Base-by-base conservation (phyloP, 2,113 vertebrate genomes). In the Peromyscus polionotus region DNA sequence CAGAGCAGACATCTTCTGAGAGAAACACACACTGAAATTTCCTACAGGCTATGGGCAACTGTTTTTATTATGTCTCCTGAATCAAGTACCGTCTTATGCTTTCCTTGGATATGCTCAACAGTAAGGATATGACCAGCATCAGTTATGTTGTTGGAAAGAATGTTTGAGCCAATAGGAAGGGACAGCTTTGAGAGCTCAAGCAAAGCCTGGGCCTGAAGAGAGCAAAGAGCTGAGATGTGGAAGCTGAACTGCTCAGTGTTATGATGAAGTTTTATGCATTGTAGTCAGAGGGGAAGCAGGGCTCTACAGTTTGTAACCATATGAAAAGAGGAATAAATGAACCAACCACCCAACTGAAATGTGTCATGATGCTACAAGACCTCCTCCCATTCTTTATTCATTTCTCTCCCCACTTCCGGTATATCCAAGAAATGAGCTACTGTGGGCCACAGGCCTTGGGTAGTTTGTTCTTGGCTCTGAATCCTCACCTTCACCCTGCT, bases 61-160 rank as follows among this genome's bases (percentile, higher is more conserved):
- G 59, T 88, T 90, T 26, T 1, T 86, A 20, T 61, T 85, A 10
- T 33, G 19, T 92, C 36, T 96, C 68, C 54, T 80, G 59, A 51
- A 91, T 85, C 63, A 76, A 8, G 8, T 76, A 42, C 17, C 61
- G 1, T 48, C 36, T 75, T 51, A 31, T 45, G n/a, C 1, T 63
- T 67, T 79, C 9, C 70, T 93, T 89, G 17, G 33, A 57, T 88
- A 39, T 70, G 63, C 48, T 88, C n/a, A 48, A 26, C 16, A 51
- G 59, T 72, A 80, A 76, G 57, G 70, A 67, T 72, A 33, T 73
- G 65, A 73, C 17, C 14, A 73, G 36, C 67, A 73, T 42, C 36
- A 51, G 7, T 33, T 68, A 11, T 93, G 90, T 85, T 88, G 48
- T 31, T 96, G 59, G 33, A 90, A 54, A 95, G 9, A 92, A 87